Conservation (phyloP, 1,140 invertebrate species). For the Sinonovacula constricta region DNA sequence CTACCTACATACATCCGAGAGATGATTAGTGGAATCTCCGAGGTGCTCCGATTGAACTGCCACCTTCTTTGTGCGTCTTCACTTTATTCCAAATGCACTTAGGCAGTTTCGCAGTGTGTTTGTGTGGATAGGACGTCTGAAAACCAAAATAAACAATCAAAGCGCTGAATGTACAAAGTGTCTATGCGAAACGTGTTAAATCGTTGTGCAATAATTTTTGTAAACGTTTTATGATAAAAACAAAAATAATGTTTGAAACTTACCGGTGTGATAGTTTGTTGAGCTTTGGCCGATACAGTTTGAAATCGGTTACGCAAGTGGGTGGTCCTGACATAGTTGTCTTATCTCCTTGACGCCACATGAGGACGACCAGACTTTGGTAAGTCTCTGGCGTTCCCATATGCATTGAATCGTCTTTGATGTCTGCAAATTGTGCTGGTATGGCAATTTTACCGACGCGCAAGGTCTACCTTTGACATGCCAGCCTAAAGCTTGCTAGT, state of each 20-base stretch:
- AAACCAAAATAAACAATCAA: background rate
- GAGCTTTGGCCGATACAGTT: background rate
- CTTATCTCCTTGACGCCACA: background rate
- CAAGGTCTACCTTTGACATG: background rate
- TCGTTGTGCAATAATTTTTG: background rate
- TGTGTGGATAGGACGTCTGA: too few species aligned
- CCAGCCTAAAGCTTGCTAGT: background rate
- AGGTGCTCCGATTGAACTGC: too few species aligned
- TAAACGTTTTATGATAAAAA: background rate
- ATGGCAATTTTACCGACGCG: background rate
- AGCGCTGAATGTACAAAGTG: background rate
- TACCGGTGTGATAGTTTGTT: background rate
- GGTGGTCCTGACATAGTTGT: background rate
- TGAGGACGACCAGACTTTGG: background rate
- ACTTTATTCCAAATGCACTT: background rate
- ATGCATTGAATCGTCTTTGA: background rate
- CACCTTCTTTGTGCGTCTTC: too few species aligned
- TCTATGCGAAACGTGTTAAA: background rate
- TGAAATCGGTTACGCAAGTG: background rate
- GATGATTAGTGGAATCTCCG: too few species aligned
- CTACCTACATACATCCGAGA: too few species aligned
- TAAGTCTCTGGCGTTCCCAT: background rate
- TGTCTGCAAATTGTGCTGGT: background rate
- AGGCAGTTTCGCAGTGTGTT: background rate
- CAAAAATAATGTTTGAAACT: background rate